A percentile compares a stretch with the other conserved stretches of the same genome.
phyloP scores from a whole-genome alignment of 1,140 invertebrate genomes.

The Diuraphis noxia region DNA sequence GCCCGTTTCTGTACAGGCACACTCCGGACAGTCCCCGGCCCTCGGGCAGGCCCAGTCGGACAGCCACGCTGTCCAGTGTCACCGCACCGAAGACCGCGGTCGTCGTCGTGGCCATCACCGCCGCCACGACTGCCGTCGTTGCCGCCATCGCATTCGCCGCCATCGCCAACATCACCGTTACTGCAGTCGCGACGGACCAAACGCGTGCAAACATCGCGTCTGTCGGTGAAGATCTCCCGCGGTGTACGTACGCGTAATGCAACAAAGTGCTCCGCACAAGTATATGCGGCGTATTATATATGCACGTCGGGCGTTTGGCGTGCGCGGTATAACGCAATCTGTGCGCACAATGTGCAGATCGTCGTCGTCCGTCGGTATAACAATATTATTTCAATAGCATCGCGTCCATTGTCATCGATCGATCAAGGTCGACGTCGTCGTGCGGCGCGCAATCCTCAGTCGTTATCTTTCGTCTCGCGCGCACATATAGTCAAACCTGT shows the following conservation, averaged over 20 bases:
- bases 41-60: not conserved
- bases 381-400: not conserved
- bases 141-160: not conserved
- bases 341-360: not conserved
- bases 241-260: not conserved
- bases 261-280: not conserved
- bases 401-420: slow-evolving; percentile 3
- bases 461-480: not conserved
- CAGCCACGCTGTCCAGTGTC: slow-evolving; percentile 48
- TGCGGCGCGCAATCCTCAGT: not conserved
- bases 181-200: not conserved
- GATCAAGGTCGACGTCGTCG: slow-evolving; percentile 20
- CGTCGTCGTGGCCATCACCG: not conserved
- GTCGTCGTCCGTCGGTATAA: not conserved
- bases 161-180: not conserved
- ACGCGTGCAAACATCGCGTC: not conserved
- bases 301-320: too few species aligned
- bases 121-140: not conserved
- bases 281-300: not conserved
- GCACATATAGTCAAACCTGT: not conserved
- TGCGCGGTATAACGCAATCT: not conserved
- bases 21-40: slow-evolving; percentile 35
- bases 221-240: not conserved
- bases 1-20: slow-evolving; percentile 18
- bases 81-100: not conserved